Base-by-base conservation (phyloP, 2,113 vertebrate genomes). In the Cyanistes caeruleus region DNA sequence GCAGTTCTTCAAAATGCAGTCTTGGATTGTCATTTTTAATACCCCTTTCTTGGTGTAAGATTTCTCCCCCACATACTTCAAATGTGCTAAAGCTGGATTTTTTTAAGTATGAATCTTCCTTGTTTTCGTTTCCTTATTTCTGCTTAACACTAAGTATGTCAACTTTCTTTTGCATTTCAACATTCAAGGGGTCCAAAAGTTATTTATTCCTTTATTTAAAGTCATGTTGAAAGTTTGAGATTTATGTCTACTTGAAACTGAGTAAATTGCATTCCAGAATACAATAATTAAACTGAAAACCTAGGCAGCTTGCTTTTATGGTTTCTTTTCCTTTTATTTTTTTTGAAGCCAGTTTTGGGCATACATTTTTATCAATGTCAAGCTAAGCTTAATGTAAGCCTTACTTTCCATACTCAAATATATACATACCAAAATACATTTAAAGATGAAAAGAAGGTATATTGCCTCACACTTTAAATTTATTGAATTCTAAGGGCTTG, bases 401-500 rank as follows among this genome's bases (percentile, higher is more conserved):
- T 90, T 96, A 67, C 52, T 74, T 80, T 33, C 43, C 23, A 5
- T 56, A 33, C 16, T 74, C 13, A 82, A 87, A 46, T 37, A 37
- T 13, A 33, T 72, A 15, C 25, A 5, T 63, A 31, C 24, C 64
- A 64, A 87, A 78, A 78, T 75, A 41, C 15, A n/a, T 52, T 55
- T 53, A 41, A 82, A 89, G 39, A 55, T 23, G 0, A 90, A 86
- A 73, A 64, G 72, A 95, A 96, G 90, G 79, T 95, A 86, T 93
- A 77, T 93, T 74, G 92, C 64, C 85, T 92, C 41, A 77, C 52
- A 80, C 52, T 91, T 93, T 49, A 88, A 85, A 77, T 93, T 76
- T 84, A 55, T 30, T 78, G 84, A 73, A 64, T 93, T 89, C 37
- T 73, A 87, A 93, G 96, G 95, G 93, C 93, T 95, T 68, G 17